phyloP scores from a whole-genome alignment of 2,113 vertebrate genomes.

The Collichthys lucidus region DNA sequence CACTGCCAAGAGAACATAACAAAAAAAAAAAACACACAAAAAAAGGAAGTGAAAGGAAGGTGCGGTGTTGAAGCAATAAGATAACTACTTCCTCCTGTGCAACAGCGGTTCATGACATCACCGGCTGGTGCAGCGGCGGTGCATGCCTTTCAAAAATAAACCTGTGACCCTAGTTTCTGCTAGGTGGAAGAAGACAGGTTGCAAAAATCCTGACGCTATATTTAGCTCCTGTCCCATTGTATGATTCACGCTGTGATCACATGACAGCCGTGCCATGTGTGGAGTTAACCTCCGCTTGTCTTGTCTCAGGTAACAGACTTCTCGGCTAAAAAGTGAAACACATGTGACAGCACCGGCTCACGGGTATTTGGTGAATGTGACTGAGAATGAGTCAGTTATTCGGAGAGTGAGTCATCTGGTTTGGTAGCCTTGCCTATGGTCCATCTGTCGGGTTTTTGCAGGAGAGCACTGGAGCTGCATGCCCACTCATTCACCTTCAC shows the following conservation, averaged over 20 bases:
- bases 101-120: constrained; percentile 59
- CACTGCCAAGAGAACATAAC: constrained; percentile 19
- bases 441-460: constrained; percentile 44
- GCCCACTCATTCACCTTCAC: constrained; percentile 29
- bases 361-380: constrained; percentile 13
- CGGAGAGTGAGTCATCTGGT: constrained; percentile 25
- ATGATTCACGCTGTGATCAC: constrained; percentile 38
- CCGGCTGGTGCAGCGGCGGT: background rate
- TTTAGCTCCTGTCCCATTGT: constrained; percentile 49
- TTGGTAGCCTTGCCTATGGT: constrained; percentile 7
- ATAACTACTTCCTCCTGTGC: constrained; percentile 58
- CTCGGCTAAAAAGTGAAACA: background rate
- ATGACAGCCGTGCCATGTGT: constrained; percentile 10
- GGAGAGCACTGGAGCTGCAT: background rate
- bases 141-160: constrained; percentile 34
- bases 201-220: constrained; percentile 56
- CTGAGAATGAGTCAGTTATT: constrained; percentile 24
- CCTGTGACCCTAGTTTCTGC: constrained; percentile 9
- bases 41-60: constrained; percentile 63
- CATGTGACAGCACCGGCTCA: constrained; percentile 8
- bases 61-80: constrained; percentile 27
- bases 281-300: background rate
- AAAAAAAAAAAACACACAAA: background rate
- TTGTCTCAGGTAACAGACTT: constrained; percentile 31
- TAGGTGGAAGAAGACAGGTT: constrained; percentile 27